phyloP scores from a whole-genome alignment of 2,797 vertebrate species.

The Protonibea diacanthus region DNA sequence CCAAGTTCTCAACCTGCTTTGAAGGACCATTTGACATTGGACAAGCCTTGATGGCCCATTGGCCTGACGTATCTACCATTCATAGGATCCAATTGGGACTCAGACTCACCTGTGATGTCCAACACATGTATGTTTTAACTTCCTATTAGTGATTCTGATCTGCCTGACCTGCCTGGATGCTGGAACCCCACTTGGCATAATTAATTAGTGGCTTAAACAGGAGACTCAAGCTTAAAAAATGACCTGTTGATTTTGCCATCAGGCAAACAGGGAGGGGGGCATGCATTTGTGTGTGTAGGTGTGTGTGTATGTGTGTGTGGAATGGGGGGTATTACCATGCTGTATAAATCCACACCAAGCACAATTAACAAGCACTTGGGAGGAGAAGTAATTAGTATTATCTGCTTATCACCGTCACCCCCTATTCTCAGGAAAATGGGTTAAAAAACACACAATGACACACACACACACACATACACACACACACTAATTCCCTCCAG shows the following conservation, averaged over 20 bases:
- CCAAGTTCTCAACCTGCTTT: not conserved
- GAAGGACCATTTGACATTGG: not conserved
- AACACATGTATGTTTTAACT: not conserved
- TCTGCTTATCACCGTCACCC: slow-evolving; percentile 84
- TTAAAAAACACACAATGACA: slow-evolving; percentile 77
- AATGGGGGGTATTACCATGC: slow-evolving; percentile 71
- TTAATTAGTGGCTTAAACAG: slow-evolving; percentile 81
- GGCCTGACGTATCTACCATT: no score
- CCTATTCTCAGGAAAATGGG: slow-evolving; percentile 82
- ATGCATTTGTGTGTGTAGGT: slow-evolving; percentile 27
- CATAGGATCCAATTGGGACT: not conserved
- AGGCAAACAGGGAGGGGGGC: slow-evolving; percentile 66
- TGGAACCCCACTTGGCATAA: slow-evolving; percentile 80
- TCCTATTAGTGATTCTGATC: not conserved
- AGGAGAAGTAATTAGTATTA: slow-evolving; percentile 90
- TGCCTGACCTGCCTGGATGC: slow-evolving; percentile 30
- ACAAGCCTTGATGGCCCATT: not conserved
- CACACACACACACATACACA: slow-evolving; percentile 58
- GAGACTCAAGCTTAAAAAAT: slow-evolving; percentile 75
- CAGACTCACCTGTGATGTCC: not conserved
- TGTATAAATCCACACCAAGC: slow-evolving; percentile 85
- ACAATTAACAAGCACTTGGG: slow-evolving; percentile 88
- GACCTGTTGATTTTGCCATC: slow-evolving; percentile 84
- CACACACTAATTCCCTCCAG: slow-evolving; percentile 77
- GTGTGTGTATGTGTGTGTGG: slow-evolving; percentile 50